Base-by-base conservation (phyloP, 2,113 vertebrate genomes). In the Misgurnus mizolepis region DNA sequence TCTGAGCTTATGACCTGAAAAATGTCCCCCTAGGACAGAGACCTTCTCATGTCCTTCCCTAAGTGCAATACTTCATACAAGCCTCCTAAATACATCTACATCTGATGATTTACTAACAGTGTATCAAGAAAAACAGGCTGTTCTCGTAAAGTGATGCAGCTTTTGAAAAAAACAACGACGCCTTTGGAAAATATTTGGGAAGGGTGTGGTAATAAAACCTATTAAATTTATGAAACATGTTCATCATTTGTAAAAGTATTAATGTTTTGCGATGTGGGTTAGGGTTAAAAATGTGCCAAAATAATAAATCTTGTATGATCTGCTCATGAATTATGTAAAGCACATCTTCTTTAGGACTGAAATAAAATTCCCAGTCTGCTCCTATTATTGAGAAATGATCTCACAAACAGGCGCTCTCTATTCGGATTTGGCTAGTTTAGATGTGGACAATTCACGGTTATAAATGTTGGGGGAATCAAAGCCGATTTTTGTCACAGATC, bases 1-100 rank as follows among this genome's bases (percentile, higher is more conserved):
- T 76, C 74, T 65, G 27, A 66, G 50, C 74, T 77, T 40, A 55
- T 77, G 74, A 77, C 74, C 74, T 77, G 74, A 77, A 66, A 66
- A 55, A 77, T 55, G 27, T 66, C 34, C 40, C 53, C 15, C 74
- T 22, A 66, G 60, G 43, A 64, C 2, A 2, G 5, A 53, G 61
- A 66, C 45, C 43, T 64, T 75, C n/a, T 53, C 10, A 1, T 53
- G 60, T 77, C 61, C 62, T 66, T 66, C 43, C 53, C 15, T 6
- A 1, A 66, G 17, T 53, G 27, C 47, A 40, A 39, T 14, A n/a
- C 61, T 75, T 18, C 45, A 76, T 17, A 39, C 18, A 50, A 65
- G 43, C 14, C 22, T 76, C 22, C 18, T 75, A 49, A 4, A 41
- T 72, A n/a, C 0, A 27, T 76, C 14, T 22, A 66, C 15, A 5